phyloP scores from a whole-genome alignment of 1,140 invertebrate species.

The Octopus bimaculoides region DNA sequence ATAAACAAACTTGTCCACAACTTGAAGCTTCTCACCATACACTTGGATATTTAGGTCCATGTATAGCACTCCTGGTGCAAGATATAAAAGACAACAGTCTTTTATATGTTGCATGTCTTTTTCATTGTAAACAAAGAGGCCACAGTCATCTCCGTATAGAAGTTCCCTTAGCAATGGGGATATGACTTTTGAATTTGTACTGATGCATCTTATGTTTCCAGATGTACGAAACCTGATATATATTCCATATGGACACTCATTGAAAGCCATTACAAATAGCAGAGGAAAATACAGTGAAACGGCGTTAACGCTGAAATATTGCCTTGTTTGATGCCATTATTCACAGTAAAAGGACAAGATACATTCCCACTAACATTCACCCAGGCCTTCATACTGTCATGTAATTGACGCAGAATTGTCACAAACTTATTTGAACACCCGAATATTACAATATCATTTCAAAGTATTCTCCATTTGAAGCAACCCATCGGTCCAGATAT shows the following conservation, averaged over 20 bases:
- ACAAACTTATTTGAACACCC: conserved; percentile 25
- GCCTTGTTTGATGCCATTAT: not conserved
- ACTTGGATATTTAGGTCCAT: no score
- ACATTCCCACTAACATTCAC: conserved; percentile 14
- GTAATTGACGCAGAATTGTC: conserved; percentile 18
- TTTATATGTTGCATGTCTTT: not conserved
- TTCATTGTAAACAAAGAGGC: not conserved
- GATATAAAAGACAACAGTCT: no score
- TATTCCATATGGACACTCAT: not conserved
- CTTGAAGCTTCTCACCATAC: no score
- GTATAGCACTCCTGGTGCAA: no score
- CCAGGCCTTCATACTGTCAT: conserved; percentile 19
- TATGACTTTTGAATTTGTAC: not conserved
- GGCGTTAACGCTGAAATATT: conserved; percentile 19
- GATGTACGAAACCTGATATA: conserved; percentile 11
- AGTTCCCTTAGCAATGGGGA: not conserved
- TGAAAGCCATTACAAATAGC: conserved; percentile 18
- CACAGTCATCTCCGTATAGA: not conserved
- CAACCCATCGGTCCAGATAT: no score
- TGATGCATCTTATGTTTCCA: conserved; percentile 1
- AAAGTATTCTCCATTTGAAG: no score
- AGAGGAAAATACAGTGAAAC: conserved; percentile 22
- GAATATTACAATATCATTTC: no score
- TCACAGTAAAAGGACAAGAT: conserved; percentile 12
- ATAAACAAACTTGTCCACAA: no score